A percentile compares a stretch with the other conserved stretches of the same genome.
phyloP scores from a whole-genome alignment of 30 jellyfish, hydroid and myxozoan genomes.

The Cassiopea xamachana region DNA sequence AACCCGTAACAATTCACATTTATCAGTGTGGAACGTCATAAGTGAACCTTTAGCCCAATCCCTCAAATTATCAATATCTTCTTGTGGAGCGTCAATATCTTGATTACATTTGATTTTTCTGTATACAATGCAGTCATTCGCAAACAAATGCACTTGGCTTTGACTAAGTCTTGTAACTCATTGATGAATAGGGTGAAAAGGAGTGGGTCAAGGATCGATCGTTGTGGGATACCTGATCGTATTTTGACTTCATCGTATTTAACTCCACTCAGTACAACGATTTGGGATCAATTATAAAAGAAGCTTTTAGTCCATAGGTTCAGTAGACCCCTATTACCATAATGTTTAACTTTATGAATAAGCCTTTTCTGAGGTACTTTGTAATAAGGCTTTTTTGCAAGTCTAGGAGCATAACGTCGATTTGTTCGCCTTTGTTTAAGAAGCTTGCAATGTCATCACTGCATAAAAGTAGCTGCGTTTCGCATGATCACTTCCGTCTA shows the following conservation, averaged over 20 bases:
- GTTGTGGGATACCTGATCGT: conserved; percentile 45
- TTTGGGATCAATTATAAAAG: conserved; percentile 21
- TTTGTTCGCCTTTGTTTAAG: conserved; percentile 2
- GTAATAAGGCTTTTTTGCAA: conserved; percentile 16
- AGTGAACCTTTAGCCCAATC: conserved; percentile 14
- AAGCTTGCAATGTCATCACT: conserved; percentile 18
- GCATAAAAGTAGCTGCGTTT: conserved; percentile 29
- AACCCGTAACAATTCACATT: background rate
- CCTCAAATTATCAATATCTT: conserved; percentile 8
- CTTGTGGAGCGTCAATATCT: conserved; percentile 14
- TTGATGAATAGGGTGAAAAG: conserved; percentile 25
- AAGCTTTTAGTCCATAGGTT: conserved; percentile 20
- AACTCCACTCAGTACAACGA: conserved; percentile 14
- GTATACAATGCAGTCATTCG: conserved; percentile 37
- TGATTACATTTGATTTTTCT: conserved; percentile 1
- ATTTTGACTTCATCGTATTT: conserved; percentile 23
- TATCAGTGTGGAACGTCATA: conserved; percentile 31
- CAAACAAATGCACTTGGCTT: conserved; percentile 19
- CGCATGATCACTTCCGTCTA: conserved; percentile 18
- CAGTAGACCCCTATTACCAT: conserved; percentile 34
- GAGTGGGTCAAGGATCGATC: conserved; percentile 52
- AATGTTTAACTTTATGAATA: conserved; percentile 8
- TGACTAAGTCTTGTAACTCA: conserved; percentile 33
- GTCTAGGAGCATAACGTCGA: conserved; percentile 22
- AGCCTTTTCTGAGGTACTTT: conserved; percentile 32